Base-by-base conservation (phyloP, 2,113 vertebrate species). In the Sula dactylatra region DNA sequence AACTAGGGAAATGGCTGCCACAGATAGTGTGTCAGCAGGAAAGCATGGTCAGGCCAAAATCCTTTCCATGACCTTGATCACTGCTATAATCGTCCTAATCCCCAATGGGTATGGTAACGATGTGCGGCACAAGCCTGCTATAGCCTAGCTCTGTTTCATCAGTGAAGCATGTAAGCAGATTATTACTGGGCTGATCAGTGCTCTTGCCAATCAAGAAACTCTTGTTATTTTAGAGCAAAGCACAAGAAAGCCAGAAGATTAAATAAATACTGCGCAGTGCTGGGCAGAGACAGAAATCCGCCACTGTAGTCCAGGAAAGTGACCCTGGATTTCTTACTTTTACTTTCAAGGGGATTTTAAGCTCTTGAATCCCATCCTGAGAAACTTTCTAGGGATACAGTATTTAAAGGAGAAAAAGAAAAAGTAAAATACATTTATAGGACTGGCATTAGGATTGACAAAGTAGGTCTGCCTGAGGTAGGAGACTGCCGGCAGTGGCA, bases 131-230 rank as follows among this genome's bases (percentile, higher is more conserved):
- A 55, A 91, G 42, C 52, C 72, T 1, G 10, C 64, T 81, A 9
- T n/a, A 86, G 71, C 55, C 67, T 59, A 45, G 71, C 32, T 87
- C 61, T 78, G 13, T 95, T 96, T 87, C 78, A 80, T 22, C 13
- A 6, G 55, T 88, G 74, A 91, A 97, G 86, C 62, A 3, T 87
- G 32, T 91, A 90, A 96, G 78, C 74, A 59, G 71, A 79, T 95
- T 93, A 88, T 90, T 94, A 21, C 86, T 80, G 50, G 38, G 47
- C n/a, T 81, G 78, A 86, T 84, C 81, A 52, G 54, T 58, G 61
- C n/a, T 71, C 45, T 82, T 94, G 89, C 74, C 8, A 17, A 47
- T 83, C 67, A 90, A 82, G 74, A 80, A 89, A 78, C 29, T 29
- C 45, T 55, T 3, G 0, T 25, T 73, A 70, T 77, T 88, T 66